Evolutionary conservation across 2,797 vertebrate genomes (phyloP).

Genomic region (Furcifer pardalis): DNA sequence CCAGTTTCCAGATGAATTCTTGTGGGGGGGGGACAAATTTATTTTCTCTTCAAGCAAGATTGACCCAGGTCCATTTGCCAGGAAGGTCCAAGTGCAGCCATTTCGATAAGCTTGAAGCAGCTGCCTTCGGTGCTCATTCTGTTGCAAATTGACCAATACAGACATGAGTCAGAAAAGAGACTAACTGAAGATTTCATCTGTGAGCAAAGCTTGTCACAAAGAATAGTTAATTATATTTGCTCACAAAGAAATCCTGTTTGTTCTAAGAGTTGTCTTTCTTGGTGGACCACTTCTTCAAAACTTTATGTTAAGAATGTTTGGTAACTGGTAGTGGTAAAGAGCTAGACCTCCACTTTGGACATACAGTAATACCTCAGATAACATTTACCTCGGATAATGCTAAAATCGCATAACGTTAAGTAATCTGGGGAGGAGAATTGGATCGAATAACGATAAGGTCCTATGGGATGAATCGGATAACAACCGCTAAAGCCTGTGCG

Average conservation of each 20-base stretch:
- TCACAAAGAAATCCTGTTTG: background rate
- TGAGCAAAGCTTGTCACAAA: background rate
- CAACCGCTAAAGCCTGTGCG: too few species aligned
- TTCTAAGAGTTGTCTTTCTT: conserved; percentile 5
- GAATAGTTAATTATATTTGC: background rate
- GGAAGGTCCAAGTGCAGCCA: background rate
- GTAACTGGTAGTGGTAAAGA: conserved; percentile 19
- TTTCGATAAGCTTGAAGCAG: background rate
- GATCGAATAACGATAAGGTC: too few species aligned
- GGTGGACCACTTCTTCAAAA: background rate
- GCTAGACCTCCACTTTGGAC: background rate
- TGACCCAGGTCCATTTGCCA: background rate
- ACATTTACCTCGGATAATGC: too few species aligned
- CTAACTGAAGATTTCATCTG: background rate
- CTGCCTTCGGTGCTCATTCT: background rate
- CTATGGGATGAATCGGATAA: too few species aligned
- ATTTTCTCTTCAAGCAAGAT: background rate
- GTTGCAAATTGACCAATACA: background rate
- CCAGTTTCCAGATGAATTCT: background rate
- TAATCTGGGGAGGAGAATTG: too few species aligned
- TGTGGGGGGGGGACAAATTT: background rate
- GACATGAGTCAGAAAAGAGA: background rate
- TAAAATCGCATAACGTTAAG: too few species aligned
- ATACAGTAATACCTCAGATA: conserved; percentile 9
- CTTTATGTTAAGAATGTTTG: conserved; percentile 24